Evolutionary conservation across 2,888 invertebrate genomes (phyloP), one percentile per base, ranked within the genome.

Genomic region (Phymatocera aterrima): DNA sequence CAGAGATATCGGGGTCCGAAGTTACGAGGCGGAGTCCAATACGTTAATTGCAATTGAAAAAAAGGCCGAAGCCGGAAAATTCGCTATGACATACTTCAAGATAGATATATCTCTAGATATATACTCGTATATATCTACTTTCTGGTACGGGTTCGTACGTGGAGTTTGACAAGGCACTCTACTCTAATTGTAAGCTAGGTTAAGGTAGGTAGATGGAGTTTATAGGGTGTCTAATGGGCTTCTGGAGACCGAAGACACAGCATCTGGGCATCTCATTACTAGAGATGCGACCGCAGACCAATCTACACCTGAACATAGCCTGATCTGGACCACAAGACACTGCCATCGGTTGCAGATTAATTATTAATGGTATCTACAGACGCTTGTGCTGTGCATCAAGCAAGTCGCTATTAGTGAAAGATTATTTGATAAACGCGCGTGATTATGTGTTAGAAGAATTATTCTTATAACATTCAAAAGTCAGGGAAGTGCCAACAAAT

Each of bases 221-320:
- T 85, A 85, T 86, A 87, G 86, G 87, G 83, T 83, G 80, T 83
- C 86, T 88, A 88, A 89, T 88, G 87, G 88, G 83, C 88, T 90
- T 85, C 87, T 88, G 86, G 89, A 89, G 90, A 89, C 87, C 88
- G 86, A 88, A 89, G 90, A 89, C 87, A 87, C 87, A 86, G 84
- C 89, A 89, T 88, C 89, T 89, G 89, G 85, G 85, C 82, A 87
- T 88, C 89, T 90, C 88, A 90, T 90, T 90, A 90, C 86, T 86
- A 88, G 88, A 87, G 87, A 89, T 87, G 89, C 84, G 85, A 90
- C 90, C 90, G 85, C 90, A 88, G 89, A 90, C 88, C 90, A 90
- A 90, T 90, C 90, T 87, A 85, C 84, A 86, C 80, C 84, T 84
- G 61, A 18, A 64, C 43, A 43, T 43, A n/a, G n/a, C 88, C 61